Base-by-base conservation (phyloP, 1,140 invertebrate species). In the Paraescarpia echinospica region DNA sequence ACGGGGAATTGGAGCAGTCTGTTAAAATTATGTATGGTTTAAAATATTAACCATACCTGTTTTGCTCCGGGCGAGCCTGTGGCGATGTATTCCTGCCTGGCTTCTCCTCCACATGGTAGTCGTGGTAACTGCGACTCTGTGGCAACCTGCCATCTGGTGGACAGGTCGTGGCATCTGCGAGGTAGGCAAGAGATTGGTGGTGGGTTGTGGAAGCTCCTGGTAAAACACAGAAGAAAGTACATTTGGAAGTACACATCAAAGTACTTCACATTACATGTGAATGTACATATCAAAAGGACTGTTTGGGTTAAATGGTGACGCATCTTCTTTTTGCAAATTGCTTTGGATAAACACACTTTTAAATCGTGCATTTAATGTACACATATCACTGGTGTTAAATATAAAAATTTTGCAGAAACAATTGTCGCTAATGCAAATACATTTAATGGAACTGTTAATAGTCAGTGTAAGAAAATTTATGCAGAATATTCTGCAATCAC, bases 41-140 rank as follows among this genome's bases (percentile, higher is more conserved):
- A n/a, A n/a, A n/a, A n/a, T n/a, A n/a, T n/a, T 41, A 77, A 77
- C 14, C 4, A 22, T 34, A 35, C 89, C 33, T 35, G 35, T 90
- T 90, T 90, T 34, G 33, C 18, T 90, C 89, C 2, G 35, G 89
- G 89, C 18, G 18, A 18, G 33, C 33, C 33, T 6, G 89, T 22
- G 89, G 35, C n/a, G 27, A n/a, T 22, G 18, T n/a, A 22, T 90
- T 90, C 89, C 35, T n/a, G 4, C 89, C 35, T 22, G 34, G 91
- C 33, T 41, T 88, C 91, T 35, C 92, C 35, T 33, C 89, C 18
- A 22, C 59, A 33, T 34, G 91, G 91, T 91, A 91, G 91, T 91
- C 91, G 0, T 91, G 91, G 91, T 91, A 91, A 91, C 91, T 91
- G 41, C 91, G 91, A 33, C 91, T 91, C 91, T 91, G 91, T 59